These are phyloP conservation scores for Yasuhikotakia modesta DNA, from an alignment of 2,797 vertebrate genomes.

Conservation along the genomic window DNA sequence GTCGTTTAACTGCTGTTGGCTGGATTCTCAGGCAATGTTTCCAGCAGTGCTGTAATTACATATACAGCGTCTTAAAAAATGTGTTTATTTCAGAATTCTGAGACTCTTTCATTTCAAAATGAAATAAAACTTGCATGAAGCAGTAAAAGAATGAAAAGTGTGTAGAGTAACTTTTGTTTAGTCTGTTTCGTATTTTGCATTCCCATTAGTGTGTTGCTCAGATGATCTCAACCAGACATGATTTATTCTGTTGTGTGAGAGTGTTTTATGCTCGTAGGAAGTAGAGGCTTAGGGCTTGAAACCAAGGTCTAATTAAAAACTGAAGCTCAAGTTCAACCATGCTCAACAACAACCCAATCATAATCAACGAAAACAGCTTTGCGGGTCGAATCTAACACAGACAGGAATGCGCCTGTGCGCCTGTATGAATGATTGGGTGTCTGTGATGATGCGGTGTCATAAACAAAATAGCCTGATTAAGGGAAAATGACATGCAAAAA, in stretches of 20 bases:
- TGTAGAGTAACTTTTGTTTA: not conserved
- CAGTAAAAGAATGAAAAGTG: not conserved
- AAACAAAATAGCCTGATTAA: slow-evolving; percentile 16
- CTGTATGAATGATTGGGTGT: not conserved
- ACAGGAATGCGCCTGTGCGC: not conserved
- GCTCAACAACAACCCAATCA: slow-evolving; percentile 61
- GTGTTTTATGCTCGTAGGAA: slow-evolving; percentile 66
- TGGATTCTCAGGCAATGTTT: slow-evolving; percentile 14
- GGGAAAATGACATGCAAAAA: slow-evolving; percentile 54
- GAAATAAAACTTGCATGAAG: not conserved
- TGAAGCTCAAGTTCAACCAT: slow-evolving; percentile 65
- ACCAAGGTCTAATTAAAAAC: slow-evolving; percentile 74
- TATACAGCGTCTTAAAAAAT: slow-evolving; percentile 4
- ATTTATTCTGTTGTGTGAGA: not conserved
- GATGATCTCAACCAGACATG: slow-evolving; percentile 16
- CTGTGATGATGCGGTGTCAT: not conserved
- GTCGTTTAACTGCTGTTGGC: slow-evolving; percentile 26
- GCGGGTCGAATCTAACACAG: not conserved
- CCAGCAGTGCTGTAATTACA: slow-evolving; percentile 7
- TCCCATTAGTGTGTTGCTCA: not conserved
- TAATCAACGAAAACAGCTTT: slow-evolving; percentile 48
- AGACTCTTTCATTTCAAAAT: not conserved
- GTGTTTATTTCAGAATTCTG: slow-evolving; percentile 14
- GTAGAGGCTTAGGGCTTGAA: slow-evolving; percentile 64
- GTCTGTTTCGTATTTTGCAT: not conserved